Conservation (phyloP, 2,113 vertebrate genomes). For the Syngnathoides biaculeatus region DNA sequence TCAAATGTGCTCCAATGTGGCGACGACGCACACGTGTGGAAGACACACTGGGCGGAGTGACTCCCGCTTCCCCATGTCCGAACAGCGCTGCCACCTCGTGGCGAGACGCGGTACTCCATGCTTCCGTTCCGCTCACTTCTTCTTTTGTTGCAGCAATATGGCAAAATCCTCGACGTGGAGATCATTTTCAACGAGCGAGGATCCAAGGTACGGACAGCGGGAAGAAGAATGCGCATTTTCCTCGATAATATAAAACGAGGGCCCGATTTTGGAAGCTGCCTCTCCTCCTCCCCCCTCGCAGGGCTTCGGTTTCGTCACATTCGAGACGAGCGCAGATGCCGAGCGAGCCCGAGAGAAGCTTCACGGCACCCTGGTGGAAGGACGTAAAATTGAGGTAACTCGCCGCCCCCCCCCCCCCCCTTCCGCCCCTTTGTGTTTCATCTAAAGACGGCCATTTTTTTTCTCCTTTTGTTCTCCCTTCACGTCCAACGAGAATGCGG, state of each 20-base stretch:
- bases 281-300: conserved; percentile 52
- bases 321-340: conserved; percentile 94
- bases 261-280: not conserved
- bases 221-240: not conserved
- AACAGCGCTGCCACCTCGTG: conserved; percentile 68
- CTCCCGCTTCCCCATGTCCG: conserved; percentile 29
- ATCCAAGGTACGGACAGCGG: conserved; percentile 86
- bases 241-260: conserved; percentile 1
- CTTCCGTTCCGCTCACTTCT: conserved; percentile 19
- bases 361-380: conserved; percentile 98
- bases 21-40: conserved; percentile 27
- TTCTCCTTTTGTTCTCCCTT: conserved; percentile 47
- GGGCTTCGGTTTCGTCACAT: conserved; percentile 99
- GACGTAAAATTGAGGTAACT: conserved; percentile 98
- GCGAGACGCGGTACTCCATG: conserved; percentile 24
- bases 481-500: conserved; percentile 52
- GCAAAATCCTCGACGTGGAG: conserved; percentile 99
- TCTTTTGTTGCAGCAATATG: conserved; percentile 84
- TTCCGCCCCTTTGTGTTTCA: not conserved
- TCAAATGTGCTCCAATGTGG: conserved; percentile 12
- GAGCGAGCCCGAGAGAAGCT: conserved; percentile 98
- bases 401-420: not conserved
- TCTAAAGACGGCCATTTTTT: conserved; percentile 42
- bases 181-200: conserved; percentile 99
- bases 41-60: conserved; percentile 40